phyloP scores from a whole-genome alignment of 2,797 vertebrate species.

The Malurus splendens region DNA sequence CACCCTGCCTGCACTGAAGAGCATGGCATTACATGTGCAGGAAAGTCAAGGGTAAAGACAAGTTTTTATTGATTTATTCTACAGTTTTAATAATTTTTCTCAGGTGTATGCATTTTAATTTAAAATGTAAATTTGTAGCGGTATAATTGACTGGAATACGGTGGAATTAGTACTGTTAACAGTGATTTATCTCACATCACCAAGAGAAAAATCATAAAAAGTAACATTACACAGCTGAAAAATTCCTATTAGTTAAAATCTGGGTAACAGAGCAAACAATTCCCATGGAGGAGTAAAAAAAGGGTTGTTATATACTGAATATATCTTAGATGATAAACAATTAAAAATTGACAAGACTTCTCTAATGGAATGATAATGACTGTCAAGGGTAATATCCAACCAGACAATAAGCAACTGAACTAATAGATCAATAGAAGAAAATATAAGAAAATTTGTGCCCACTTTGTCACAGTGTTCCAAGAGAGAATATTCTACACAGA shows the following conservation, averaged over 20 bases:
- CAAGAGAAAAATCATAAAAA: not conserved
- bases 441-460: not conserved
- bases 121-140: not conserved
- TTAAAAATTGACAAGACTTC: not conserved
- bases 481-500: not conserved
- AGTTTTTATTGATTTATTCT: not conserved
- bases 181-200: not conserved
- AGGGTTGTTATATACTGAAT: not conserved
- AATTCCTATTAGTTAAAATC: not conserved
- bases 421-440: not conserved
- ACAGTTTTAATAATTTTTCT: not conserved
- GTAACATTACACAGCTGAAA: not conserved
- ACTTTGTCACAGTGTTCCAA: not conserved
- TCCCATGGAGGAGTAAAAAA: not conserved
- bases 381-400: not conserved
- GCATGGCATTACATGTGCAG: not conserved
- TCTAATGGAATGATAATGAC: conserved; percentile 6
- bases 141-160: not conserved
- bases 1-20: not conserved
- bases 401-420: not conserved
- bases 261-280: not conserved
- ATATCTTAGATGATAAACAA: not conserved
- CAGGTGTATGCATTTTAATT: not conserved
- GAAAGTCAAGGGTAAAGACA: not conserved
- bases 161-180: not conserved